Percentiles rank a stretch among this genome's conserved stretches.
Evolutionary conservation across 2,888 invertebrate genomes (phyloP).

Genomic region (Blomia tropicalis): DNA sequence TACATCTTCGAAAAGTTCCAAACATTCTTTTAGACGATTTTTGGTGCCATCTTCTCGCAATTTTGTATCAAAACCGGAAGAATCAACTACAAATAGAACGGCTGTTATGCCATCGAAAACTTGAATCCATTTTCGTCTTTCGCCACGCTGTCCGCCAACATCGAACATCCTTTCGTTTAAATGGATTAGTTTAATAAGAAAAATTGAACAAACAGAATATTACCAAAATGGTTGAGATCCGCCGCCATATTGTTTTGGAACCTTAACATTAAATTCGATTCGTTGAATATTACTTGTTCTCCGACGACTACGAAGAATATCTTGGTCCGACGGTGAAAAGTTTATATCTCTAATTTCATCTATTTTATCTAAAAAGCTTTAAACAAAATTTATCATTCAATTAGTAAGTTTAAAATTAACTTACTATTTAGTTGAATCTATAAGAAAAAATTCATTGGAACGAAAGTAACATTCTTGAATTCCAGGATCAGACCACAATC

Average conservation of each 20-base stretch:
- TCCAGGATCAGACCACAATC: conserved; percentile 53
- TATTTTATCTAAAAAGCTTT: conserved; percentile 57
- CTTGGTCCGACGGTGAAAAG: conserved; percentile 54
- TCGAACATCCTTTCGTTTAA: conserved; percentile 50
- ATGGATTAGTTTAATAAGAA: neutral
- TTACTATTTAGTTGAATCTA: conserved; percentile 68
- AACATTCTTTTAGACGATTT: conserved; percentile 55
- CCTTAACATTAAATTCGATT: conserved; percentile 54
- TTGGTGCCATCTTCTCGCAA: conserved; percentile 51
- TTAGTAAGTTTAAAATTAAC: conserved; percentile 34
- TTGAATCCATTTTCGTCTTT: conserved; percentile 65
- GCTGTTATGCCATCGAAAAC: conserved; percentile 67
- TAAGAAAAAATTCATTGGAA: conserved; percentile 59
- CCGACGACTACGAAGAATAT: conserved; percentile 58
- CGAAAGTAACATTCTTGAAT: conserved; percentile 51
- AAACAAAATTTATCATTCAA: conserved; percentile 32
- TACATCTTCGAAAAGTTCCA: conserved; percentile 55
- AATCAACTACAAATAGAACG: conserved; percentile 60
- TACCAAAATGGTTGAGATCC: conserved; percentile 51
- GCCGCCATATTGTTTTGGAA: conserved; percentile 52
- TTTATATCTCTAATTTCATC: conserved; percentile 46
- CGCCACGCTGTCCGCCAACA: conserved; percentile 65
- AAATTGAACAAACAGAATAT: neutral
- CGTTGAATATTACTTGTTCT: conserved; percentile 57
- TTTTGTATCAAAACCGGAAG: conserved; percentile 61